phyloP scores from a whole-genome alignment of 1,140 invertebrate species.

The Cydia pomonella region DNA sequence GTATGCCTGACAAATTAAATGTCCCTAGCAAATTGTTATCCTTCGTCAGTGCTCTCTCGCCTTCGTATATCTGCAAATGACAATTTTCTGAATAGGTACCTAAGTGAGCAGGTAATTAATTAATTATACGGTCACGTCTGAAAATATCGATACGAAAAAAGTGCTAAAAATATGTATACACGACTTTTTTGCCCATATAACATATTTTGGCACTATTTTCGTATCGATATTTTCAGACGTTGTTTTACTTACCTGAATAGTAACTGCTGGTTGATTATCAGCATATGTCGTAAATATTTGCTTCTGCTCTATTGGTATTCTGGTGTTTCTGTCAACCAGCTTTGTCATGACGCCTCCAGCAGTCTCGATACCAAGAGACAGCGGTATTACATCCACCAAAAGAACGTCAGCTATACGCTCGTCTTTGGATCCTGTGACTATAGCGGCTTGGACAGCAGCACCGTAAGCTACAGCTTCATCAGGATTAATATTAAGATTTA shows the following conservation, averaged over 20 bases:
- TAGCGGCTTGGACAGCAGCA: constrained; percentile 89
- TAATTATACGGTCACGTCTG: no score
- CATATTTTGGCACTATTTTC: no score
- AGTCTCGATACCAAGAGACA: constrained; percentile 87
- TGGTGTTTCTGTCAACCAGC: constrained; percentile 84
- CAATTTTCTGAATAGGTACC: background rate
- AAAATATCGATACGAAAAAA: no score
- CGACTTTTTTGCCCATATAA: no score
- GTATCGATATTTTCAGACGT: no score
- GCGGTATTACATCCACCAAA: constrained; percentile 86
- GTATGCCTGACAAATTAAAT: constrained; percentile 88
- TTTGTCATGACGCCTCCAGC: constrained; percentile 86
- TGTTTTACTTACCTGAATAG: constrained; percentile 86
- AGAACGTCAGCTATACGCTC: constrained; percentile 88
- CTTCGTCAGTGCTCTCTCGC: constrained; percentile 90
- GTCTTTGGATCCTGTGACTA: constrained; percentile 85
- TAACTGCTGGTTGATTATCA: constrained; percentile 88
- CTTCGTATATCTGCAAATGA: constrained; percentile 86
- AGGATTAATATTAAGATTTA: constrained; percentile 89
- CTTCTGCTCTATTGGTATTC: constrained; percentile 86
- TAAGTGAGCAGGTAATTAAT: no score
- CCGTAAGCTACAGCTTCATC: constrained; percentile 90
- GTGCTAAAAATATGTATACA: no score
- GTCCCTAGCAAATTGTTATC: constrained; percentile 91
- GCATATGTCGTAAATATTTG: constrained; percentile 85